Evolutionary conservation across 1,140 invertebrate genomes (phyloP), one percentile per base, ranked within the genome.

Genomic region (Euura saliciscinereae): DNA sequence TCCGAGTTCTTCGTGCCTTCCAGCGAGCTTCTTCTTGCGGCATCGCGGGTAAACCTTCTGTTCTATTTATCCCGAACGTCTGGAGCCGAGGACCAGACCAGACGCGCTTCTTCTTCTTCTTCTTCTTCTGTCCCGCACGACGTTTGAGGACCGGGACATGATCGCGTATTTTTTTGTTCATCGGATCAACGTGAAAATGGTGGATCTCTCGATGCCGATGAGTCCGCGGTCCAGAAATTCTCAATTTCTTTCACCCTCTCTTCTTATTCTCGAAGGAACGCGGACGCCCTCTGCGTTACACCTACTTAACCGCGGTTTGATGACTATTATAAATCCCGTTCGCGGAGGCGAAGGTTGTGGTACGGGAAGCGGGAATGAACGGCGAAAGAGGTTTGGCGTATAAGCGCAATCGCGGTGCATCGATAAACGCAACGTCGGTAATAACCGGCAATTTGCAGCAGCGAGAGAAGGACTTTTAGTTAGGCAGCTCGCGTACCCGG

Each of bases 381-480:
- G 66, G 66, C 42, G 66, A 44, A 44, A 67, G 13, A 67, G 66
- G 66, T 67, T 42, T 69, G 70, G 72, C 65, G 66, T 46, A 51
- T 80, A 79, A 82, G 78, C 76, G 73, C 77, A 78, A 80, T 75
- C 75, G 76, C 73, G 10, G 51, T 74, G 78, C 80, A 80, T 82
- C 76, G 79, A 82, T 84, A 81, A 83, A 83, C 80, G 81, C 81
- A 78, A 82, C 78, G 73, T 77, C 65, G 73, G 80, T 85, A 86
- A 86, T 87, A 86, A 84, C 82, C 79, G 74, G 81, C 81, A 86
- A 87, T 88, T 88, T 87, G 79, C 78, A 28, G 28, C 28, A 28
- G 28, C 28, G 28, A 28, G 78, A 81, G 77, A 76, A 76, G 83
- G 79, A 82, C 82, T 83, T 84, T 85, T 84, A 84, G 78, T 82